A percentile compares a stretch with the other conserved stretches of the same genome.
Evolutionary conservation across 2,888 invertebrate species (phyloP).

Genomic region (Apamea monoglypha): DNA sequence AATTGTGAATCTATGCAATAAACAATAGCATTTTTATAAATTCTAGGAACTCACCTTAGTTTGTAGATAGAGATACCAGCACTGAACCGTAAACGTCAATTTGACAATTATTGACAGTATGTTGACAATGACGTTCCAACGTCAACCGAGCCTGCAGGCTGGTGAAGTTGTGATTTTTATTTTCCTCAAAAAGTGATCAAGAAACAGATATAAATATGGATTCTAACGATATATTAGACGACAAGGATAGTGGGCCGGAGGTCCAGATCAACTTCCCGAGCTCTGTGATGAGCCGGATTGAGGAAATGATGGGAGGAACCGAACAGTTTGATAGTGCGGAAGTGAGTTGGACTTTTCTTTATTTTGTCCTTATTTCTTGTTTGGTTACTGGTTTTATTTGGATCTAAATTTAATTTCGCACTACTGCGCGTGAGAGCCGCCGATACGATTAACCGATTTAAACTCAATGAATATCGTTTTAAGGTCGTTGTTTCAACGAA

Average conservation of each 20-base stretch:
- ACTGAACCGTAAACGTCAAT: conserved; percentile 18
- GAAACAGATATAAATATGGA: conserved; percentile 76
- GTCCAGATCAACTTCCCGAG: conserved; percentile 93
- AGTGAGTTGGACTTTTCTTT: conserved; percentile 70
- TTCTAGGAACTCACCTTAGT: neutral
- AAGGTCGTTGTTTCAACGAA: neutral
- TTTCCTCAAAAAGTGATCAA: conserved; percentile 35
- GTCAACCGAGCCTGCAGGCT: conserved; percentile 51
- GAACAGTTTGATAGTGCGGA: conserved; percentile 96
- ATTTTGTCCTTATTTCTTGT: conserved; percentile 10
- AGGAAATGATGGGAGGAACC: conserved; percentile 96
- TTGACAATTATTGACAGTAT: too few species aligned
- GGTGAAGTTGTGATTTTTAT: conserved; percentile 44
- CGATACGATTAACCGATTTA: too few species aligned
- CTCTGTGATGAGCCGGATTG: conserved; percentile 97
- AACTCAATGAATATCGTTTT: neutral
- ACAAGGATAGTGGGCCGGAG: conserved; percentile 86
- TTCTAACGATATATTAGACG: conserved; percentile 81
- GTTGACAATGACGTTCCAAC: conserved; percentile 58
- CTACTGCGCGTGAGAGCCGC: neutral
- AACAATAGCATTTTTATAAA: too few species aligned
- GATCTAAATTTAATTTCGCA: conserved; percentile 1
- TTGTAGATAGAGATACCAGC: neutral
- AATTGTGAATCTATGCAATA: too few species aligned
- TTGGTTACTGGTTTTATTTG: conserved; percentile 10